A percentile compares a stretch with the other conserved stretches of the same genome.
These are phyloP conservation scores for Sarcophaga peregrina DNA, from an alignment of 1,140 invertebrate species.

Conservation along the genomic window DNA sequence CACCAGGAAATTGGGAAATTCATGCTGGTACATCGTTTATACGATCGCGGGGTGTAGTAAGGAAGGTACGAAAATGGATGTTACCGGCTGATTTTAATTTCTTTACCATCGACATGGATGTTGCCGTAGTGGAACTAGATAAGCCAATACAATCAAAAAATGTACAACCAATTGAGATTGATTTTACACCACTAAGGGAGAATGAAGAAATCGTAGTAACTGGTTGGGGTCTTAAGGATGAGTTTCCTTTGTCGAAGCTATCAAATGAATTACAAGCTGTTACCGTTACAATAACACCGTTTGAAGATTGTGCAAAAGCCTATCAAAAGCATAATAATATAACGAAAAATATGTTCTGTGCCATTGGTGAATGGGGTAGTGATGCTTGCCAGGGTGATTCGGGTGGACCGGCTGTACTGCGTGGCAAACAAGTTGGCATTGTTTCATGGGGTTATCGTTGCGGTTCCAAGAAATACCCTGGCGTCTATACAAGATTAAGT, in stretches of 20 bases:
- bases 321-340: constrained; percentile 55
- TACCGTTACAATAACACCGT: constrained; percentile 44
- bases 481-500: constrained; percentile 56
- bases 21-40: constrained; percentile 52
- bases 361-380: constrained; percentile 63
- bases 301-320: constrained; percentile 44
- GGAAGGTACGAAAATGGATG: constrained; percentile 44
- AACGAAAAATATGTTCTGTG: constrained; percentile 67
- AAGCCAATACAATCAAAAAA: constrained; percentile 46
- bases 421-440: constrained; percentile 71
- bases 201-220: constrained; percentile 51
- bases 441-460: constrained; percentile 75
- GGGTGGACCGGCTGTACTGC: constrained; percentile 72
- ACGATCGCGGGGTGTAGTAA: constrained; percentile 47
- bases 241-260: constrained; percentile 27
- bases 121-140: constrained; percentile 51
- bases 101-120: constrained; percentile 49
- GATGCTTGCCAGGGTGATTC: constrained; percentile 77
- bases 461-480: constrained; percentile 51
- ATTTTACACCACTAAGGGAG: constrained; percentile 44
- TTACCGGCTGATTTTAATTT: constrained; percentile 47
- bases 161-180: constrained; percentile 47
- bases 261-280: constrained; percentile 59
- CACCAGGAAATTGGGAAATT: constrained; percentile 44
- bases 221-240: constrained; percentile 52